These are phyloP conservation scores for Drosophila rufa DNA, from an alignment of 1,140 invertebrate genomes.

Conservation along the genomic window DNA sequence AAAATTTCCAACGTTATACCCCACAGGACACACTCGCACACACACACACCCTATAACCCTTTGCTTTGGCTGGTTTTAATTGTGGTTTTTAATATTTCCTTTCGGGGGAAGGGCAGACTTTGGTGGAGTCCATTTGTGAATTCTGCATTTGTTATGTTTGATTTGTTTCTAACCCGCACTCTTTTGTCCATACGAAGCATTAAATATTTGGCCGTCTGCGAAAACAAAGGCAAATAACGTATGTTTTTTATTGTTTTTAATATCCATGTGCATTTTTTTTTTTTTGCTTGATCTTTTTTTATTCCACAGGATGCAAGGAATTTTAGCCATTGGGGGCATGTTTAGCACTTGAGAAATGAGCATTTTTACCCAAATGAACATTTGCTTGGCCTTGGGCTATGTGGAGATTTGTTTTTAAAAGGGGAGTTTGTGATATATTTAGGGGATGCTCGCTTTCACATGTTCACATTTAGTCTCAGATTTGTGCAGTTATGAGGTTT, in stretches of 20 bases:
- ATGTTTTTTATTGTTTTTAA: conserved; percentile 80
- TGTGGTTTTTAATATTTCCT: conserved; percentile 78
- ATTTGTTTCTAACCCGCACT: conserved; percentile 35
- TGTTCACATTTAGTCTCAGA: background rate
- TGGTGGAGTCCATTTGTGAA: conserved; percentile 21
- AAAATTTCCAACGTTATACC: conserved; percentile 66
- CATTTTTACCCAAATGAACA: conserved; percentile 78
- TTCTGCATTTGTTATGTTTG: conserved; percentile 64
- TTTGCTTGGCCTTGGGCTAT: conserved; percentile 67
- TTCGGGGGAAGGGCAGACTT: background rate
- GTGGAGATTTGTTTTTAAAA: background rate
- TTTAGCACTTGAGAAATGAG: conserved; percentile 79
- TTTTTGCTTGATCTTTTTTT: background rate
- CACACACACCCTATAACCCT: conserved; percentile 7
- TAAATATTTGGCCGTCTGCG: conserved; percentile 73
- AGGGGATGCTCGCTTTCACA: background rate
- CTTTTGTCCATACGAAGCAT: conserved; percentile 70
- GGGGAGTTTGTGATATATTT: background rate
- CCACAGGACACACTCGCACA: conserved; percentile 4
- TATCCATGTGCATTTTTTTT: conserved; percentile 58
- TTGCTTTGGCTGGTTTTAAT: conserved; percentile 63
- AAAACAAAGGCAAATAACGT: conserved; percentile 70
- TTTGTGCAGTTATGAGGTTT: background rate
- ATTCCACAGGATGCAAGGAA: conserved; percentile 16
- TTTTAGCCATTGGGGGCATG: conserved; percentile 32